Conservation (phyloP, 2,888 invertebrate species). For the Watsonalla binaria region DNA sequence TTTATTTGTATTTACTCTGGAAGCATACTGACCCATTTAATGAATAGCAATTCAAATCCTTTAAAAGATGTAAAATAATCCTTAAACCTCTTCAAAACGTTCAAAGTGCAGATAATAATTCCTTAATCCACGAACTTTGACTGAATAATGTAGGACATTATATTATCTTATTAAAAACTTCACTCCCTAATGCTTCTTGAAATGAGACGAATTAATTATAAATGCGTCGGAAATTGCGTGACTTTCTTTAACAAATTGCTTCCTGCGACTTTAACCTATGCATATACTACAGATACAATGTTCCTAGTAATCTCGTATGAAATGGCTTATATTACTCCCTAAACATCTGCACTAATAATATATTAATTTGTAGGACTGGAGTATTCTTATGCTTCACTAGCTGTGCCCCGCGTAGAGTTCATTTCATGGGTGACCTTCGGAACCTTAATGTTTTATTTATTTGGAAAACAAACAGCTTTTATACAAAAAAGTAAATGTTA, state of each 20-base stretch:
- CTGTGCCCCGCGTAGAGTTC: no score
- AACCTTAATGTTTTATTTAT: no score
- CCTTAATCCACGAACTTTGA: neutral
- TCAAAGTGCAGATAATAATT: neutral
- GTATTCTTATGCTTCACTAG: no score
- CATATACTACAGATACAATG: neutral
- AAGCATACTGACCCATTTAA: no score
- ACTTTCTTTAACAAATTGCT: constrained; percentile 9
- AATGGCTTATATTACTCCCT: no score
- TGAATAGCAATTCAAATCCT: neutral
- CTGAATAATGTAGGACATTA: constrained; percentile 1
- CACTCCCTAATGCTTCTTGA: constrained; percentile 17
- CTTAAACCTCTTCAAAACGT: neutral
- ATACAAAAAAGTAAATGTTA: no score
- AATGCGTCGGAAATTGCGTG: constrained; percentile 21
- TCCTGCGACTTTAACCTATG: neutral
- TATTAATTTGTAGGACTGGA: no score
- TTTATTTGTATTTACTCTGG: no score
- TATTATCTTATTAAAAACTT: constrained; percentile 9
- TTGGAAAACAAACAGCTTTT: no score
- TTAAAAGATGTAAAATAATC: neutral
- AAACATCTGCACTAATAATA: no score
- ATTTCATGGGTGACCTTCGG: no score
- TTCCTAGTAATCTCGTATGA: no score
- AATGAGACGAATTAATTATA: constrained; percentile 25